phyloP scores from a whole-genome alignment of 2,113 vertebrate genomes.

The Nibea coibor region DNA sequence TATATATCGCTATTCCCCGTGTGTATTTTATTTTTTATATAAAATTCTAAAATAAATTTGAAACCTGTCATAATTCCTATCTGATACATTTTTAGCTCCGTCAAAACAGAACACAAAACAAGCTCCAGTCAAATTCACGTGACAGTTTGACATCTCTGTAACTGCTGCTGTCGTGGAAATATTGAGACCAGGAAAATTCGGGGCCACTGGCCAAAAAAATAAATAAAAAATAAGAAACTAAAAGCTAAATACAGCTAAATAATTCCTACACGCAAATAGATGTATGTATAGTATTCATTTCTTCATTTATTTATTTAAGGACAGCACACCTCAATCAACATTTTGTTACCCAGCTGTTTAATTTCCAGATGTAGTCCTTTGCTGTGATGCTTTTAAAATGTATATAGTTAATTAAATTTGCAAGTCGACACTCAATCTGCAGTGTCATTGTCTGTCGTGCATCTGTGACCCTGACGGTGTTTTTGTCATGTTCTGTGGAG shows the following conservation, averaged over 20 bases:
- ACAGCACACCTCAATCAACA: too few relatives aligned
- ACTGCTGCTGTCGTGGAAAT: slow-evolving; percentile 37
- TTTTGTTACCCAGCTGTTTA: too few relatives aligned
- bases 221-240: background rate
- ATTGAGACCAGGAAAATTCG: slow-evolving; percentile 6
- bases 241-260: background rate
- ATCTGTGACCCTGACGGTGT: background rate
- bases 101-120: slow-evolving; percentile 36
- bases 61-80: slow-evolving; percentile 40
- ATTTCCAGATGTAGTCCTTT: too few relatives aligned
- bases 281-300: too few relatives aligned
- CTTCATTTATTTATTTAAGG: too few relatives aligned
- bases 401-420: background rate
- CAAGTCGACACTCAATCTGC: background rate
- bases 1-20: slow-evolving; percentile 6
- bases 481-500: background rate
- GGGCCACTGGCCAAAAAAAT: slow-evolving; percentile 3
- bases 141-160: slow-evolving; percentile 37
- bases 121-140: slow-evolving; percentile 38
- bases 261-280: too few relatives aligned
- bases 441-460: background rate
- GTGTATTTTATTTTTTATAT: slow-evolving; percentile 13
- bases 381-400: too few relatives aligned
- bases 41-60: slow-evolving; percentile 23
- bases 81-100: slow-evolving; percentile 42